Base-by-base conservation (phyloP, 2,888 invertebrate genomes). In the Drosophila greeni region DNA sequence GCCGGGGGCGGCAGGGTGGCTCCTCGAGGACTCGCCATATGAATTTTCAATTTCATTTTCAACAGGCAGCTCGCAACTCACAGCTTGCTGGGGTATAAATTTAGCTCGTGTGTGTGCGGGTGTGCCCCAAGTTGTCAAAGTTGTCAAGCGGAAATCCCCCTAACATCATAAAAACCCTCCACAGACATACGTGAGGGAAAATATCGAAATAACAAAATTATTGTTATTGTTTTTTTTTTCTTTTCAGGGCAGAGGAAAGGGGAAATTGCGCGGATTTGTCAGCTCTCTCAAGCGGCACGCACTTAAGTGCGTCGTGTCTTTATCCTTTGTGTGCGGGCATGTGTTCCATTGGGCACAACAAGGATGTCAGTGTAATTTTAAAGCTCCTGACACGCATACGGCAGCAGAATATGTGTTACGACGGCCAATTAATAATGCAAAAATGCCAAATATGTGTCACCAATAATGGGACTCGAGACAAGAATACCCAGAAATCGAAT, bases 131-230 rank as follows among this genome's bases (percentile, higher is more conserved):
- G 75, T 85, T 84, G 82, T 82, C 82, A 84, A 81, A 82, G 75
- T 81, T 79, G 76, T 82, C 82, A 82, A 73, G 65, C 73, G 85
- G 77, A 82, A 85, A 84, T 81, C 72, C 76, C 78, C 70, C 73
- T 75, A 71, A 82, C 70, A 78, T 74, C 79, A 76, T 72, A 70
- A 68, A 82, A 72, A 66, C 54, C 61, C 67, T 58, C 42, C 62
- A 61, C 55, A 53, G 53, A 56, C 31, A 59, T 51, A 68, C 68
- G 60, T 55, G 54, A 52, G 67, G 45, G 70, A 65, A 77, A 82
- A 77, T 82, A 82, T 82, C 82, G 82, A 82, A 82, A 84, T 84
- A 82, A 82, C 84, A 82, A 82, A 84, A 80, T 82, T 83, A 84
- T 84, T 84, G 75, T 78, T 80, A 80, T 76, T 80, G 72, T 80